phyloP scores from a whole-genome alignment of 2,888 invertebrate species.

The Coelopa pilipes region DNA sequence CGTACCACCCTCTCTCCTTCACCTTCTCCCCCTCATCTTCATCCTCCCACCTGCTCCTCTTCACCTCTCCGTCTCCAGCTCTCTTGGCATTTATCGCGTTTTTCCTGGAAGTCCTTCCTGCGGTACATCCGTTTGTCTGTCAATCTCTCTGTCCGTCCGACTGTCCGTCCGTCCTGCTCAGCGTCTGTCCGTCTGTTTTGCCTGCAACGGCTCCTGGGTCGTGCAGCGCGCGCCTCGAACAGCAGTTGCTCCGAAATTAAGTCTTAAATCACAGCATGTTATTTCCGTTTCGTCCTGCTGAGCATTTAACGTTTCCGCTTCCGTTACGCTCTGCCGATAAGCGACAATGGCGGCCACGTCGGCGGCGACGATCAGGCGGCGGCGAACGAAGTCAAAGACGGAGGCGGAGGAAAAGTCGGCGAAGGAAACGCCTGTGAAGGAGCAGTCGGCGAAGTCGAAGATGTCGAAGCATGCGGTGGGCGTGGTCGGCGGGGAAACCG shows the following conservation, averaged over 20 bases:
- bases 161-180: not conserved
- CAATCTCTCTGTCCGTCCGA: no score
- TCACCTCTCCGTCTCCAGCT: no score
- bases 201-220: conserved; percentile 21
- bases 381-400: not conserved
- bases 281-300: conserved; percentile 56
- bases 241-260: conserved; percentile 49
- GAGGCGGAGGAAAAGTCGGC: not conserved
- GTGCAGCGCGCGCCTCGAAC: not conserved
- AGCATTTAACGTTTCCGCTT: conserved; percentile 57
- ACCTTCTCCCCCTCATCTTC: no score
- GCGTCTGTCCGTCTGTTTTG: not conserved
- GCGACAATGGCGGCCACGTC: not conserved
- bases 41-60: no score
- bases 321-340: conserved; percentile 43
- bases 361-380: not conserved
- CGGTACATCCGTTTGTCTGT: not conserved
- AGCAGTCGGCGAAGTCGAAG: no score
- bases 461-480: no score
- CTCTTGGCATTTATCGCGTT: no score
- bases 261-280: conserved; percentile 63
- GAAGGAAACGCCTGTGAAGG: not conserved
- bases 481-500: no score
- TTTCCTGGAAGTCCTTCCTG: no score
- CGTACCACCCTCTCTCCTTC: no score